Evolutionary conservation across 2,113 vertebrate species (phyloP).

Genomic region (Hiodon tergisus): DNA sequence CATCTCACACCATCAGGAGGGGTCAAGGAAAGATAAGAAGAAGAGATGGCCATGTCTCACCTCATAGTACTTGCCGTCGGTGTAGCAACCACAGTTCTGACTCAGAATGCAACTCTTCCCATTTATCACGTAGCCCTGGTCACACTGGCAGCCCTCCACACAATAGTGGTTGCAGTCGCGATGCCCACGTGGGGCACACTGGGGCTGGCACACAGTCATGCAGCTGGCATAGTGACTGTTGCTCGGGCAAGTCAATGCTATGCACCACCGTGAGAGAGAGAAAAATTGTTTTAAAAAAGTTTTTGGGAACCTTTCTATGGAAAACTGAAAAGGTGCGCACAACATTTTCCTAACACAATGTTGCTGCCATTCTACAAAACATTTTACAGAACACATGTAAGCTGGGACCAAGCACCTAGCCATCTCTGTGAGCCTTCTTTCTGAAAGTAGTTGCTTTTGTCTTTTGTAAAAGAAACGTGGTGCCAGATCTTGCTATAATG

Average conservation of each 20-base stretch:
- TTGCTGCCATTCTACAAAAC: too few relatives aligned
- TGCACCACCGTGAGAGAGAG: conserved; percentile 8
- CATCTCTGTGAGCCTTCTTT: too few relatives aligned
- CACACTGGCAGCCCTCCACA: conserved; percentile 92
- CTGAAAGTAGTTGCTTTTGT: too few relatives aligned
- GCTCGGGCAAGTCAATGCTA: conserved; percentile 82
- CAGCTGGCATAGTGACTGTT: conserved; percentile 95
- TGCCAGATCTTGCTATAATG: too few relatives aligned
- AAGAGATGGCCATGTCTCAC: conserved; percentile 50
- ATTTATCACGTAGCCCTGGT: conserved; percentile 83
- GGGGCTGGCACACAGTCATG: conserved; percentile 85
- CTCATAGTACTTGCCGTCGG: conserved; percentile 91
- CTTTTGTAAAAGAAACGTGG: too few relatives aligned
- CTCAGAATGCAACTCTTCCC: conserved; percentile 89
- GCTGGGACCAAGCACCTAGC: too few relatives aligned
- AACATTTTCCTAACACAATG: too few relatives aligned
- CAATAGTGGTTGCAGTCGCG: conserved; percentile 92
- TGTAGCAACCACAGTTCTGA: conserved; percentile 93
- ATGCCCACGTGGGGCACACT: conserved; percentile 84
- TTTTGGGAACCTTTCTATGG: background rate
- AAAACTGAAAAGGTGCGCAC: too few relatives aligned
- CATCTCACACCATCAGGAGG: background rate
- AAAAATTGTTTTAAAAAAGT: background rate
- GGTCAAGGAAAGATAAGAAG: background rate
- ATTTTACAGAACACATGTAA: too few relatives aligned